A percentile compares a stretch with the other conserved stretches of the same genome.
Evolutionary conservation across 2,797 vertebrate genomes (phyloP).

Genomic region (Microhierax caerulescens): DNA sequence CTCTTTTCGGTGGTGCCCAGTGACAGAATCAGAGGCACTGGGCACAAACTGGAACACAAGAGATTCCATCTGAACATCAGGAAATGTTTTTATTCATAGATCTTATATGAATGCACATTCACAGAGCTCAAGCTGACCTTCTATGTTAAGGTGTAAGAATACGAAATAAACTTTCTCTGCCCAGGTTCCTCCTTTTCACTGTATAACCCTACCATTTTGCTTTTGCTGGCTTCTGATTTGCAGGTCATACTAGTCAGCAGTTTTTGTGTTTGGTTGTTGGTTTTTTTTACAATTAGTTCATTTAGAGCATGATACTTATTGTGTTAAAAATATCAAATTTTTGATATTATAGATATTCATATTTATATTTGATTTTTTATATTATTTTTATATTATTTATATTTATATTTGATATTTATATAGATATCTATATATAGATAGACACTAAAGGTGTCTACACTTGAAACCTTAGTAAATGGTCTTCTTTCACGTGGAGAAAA

Average conservation of each 20-base stretch:
- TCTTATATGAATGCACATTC: background rate
- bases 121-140: background rate
- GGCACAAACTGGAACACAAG: too few species aligned
- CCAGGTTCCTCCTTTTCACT: background rate
- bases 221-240: background rate
- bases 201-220: background rate
- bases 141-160: background rate
- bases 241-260: background rate
- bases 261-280: accelerated
- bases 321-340: background rate
- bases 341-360: too few species aligned
- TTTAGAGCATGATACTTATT: background rate
- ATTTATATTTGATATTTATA: too few species aligned
- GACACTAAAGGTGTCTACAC: background rate
- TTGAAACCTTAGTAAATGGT: background rate
- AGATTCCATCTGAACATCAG: too few species aligned
- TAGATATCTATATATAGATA: too few species aligned
- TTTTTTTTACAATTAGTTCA: background rate
- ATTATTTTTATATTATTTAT: too few species aligned
- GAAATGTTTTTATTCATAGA: background rate
- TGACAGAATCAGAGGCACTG: too few species aligned
- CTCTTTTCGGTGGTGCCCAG: too few species aligned
- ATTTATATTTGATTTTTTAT: too few species aligned
- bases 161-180: background rate
- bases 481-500: background rate